Evolutionary conservation across 2,113 vertebrate species (phyloP), one percentile per base, ranked within the genome.

Genomic region (Sitta europaea): DNA sequence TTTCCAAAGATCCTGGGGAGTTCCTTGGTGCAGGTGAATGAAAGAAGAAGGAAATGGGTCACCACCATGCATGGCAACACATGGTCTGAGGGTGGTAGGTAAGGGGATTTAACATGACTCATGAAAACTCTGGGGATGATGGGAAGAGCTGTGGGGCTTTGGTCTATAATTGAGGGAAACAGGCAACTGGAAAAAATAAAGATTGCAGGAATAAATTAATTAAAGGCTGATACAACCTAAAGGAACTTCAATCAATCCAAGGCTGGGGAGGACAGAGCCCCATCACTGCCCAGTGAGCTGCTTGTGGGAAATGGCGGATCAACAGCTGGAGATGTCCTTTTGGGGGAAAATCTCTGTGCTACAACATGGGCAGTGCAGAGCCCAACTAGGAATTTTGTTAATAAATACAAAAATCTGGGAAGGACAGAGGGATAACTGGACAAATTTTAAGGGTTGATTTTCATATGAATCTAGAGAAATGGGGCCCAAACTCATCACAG

Each of bases 331-430:
- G 13, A 21, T 42, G 50, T 2, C 2, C 3, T 72, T 45, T 27
- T 31, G 13, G 27, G 6, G 8, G 6, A 8, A 27, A 58, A 4
- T 1, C 1, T 45, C 12, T 53, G 6, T 54, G n/a, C 61, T 86
- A 13, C 38, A 21, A 54, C 3, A 1, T 0, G 1, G 18, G 28
- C 35, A 50, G 23, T 22, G 4, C 1, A 43, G 75, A 82, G 4
- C 5, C 8, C 19, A 13, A 15, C 4, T 17, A 5, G 10, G 48
- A 45, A 63, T 61, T 86, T 61, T 70, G 5, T 3, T 73, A 48
- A 40, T 29, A 86, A 54, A 43, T 38, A 35, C 7, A 61, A 24
- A 68, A 61, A 45, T 13, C 29, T 65, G 0, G 68, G n/a, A 88
- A 79, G 25, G 35, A 27, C 12, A 5, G 6, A 45, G 21, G 21